Percentiles rank a stretch among this genome's conserved stretches.
These are phyloP conservation scores for Otus sunia DNA, from an alignment of 2,113 vertebrate species.

Conservation along the genomic window DNA sequence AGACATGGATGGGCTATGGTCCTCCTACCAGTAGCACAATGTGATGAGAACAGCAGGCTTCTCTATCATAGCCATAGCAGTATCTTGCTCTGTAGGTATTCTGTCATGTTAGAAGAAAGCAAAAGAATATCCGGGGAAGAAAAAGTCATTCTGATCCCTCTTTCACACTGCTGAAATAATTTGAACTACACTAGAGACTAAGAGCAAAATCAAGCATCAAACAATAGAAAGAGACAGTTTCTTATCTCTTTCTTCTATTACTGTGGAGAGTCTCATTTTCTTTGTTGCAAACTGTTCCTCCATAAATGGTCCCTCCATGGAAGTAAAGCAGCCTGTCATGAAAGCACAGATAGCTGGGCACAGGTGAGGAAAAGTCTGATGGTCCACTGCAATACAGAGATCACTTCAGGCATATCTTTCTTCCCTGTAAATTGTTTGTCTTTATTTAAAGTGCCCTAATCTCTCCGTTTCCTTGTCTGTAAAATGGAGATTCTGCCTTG, in stretches of 20 bases:
- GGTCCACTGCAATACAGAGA: neutral
- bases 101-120: neutral
- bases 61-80: neutral
- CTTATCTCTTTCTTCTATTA: neutral
- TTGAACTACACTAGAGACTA: neutral
- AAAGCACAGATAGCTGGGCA: neutral
- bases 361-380: neutral
- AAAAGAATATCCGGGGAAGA: neutral
- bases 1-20: neutral
- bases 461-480: neutral
- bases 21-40: neutral
- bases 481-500: neutral
- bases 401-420: neutral
- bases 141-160: neutral
- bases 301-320: neutral
- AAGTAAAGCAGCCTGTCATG: neutral
- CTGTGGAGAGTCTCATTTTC: neutral
- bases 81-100: neutral
- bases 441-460: neutral
- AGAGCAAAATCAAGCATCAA: neutral
- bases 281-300: neutral
- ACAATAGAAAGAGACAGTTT: neutral
- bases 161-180: neutral
- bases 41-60: neutral
- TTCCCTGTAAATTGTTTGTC: neutral